A percentile compares a stretch with the other conserved stretches of the same genome.
These are phyloP conservation scores for Drosophila bifasciata DNA, from an alignment of 1,140 invertebrate genomes.

Conservation along the genomic window DNA sequence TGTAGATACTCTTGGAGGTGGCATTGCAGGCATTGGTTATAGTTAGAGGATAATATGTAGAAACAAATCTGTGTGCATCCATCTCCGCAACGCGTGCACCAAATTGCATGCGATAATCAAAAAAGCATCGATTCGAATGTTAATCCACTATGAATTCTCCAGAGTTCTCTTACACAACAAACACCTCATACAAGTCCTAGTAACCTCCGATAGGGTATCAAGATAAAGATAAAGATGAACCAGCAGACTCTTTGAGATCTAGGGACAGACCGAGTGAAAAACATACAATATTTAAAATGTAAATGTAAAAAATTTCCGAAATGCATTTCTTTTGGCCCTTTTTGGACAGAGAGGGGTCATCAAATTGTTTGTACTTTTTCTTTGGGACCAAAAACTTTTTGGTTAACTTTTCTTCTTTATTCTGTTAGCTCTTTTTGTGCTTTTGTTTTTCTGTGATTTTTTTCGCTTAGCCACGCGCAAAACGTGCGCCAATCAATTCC, in stretches of 20 bases:
- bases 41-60: too few species aligned
- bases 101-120: too few species aligned
- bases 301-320: constrained; percentile 57
- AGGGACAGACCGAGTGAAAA: constrained; percentile 12
- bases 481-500: constrained; percentile 81
- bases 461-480: constrained; percentile 65
- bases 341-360: constrained; percentile 5
- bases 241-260: constrained; percentile 3
- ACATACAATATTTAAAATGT: constrained; percentile 34
- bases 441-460: neutral
- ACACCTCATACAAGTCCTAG: too few species aligned
- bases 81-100: too few species aligned
- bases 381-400: constrained; percentile 41
- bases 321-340: constrained; percentile 47
- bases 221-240: constrained; percentile 27
- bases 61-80: too few species aligned
- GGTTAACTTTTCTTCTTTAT: neutral
- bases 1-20: constrained; percentile 3
- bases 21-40: too few species aligned
- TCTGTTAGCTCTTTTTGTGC: constrained; percentile 3
- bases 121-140: too few species aligned
- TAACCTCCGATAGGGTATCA: neutral
- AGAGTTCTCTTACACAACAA: too few species aligned
- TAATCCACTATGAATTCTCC: too few species aligned
- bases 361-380: constrained; percentile 43